phyloP scores from a whole-genome alignment of 2,888 invertebrate genomes.

The Scaptomyza tumidula region DNA sequence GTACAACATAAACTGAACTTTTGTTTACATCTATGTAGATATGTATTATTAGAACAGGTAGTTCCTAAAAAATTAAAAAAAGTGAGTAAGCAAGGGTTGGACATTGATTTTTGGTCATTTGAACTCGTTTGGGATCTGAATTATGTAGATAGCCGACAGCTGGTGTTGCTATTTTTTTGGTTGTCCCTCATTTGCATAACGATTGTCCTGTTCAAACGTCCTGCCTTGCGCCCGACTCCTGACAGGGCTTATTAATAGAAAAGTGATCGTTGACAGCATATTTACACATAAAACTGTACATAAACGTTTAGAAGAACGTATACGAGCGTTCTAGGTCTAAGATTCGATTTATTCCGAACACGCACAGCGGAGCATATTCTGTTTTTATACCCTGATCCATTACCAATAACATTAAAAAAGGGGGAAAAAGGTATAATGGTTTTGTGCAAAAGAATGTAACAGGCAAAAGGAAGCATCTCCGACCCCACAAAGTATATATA shows the following conservation, averaged over 20 bases:
- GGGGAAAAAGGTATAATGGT: too few relatives aligned
- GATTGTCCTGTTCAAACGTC: slow-evolving; percentile 10
- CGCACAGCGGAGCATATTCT: not conserved
- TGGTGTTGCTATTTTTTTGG: slow-evolving; percentile 18
- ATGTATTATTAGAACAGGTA: not conserved
- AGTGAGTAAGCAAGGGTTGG: slow-evolving; percentile 1
- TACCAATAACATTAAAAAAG: too few relatives aligned
- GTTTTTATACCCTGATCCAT: too few relatives aligned
- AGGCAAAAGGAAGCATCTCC: too few relatives aligned
- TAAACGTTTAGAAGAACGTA: not conserved
- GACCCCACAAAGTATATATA: too few relatives aligned
- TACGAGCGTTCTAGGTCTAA: not conserved
- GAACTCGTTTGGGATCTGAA: not conserved
- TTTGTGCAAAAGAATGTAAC: too few relatives aligned
- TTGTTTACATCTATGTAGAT: not conserved
- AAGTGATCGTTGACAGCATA: not conserved
- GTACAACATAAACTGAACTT: not conserved
- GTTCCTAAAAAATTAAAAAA: not conserved
- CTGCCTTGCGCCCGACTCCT: not conserved
- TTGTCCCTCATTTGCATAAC: slow-evolving; percentile 30
- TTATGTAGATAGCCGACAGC: slow-evolving; percentile 42
- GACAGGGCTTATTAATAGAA: slow-evolving; percentile 1
- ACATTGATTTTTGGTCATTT: slow-evolving; percentile 4
- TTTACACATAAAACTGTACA: not conserved
- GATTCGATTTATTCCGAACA: not conserved